A percentile compares a stretch with the other conserved stretches of the same genome.
These are phyloP conservation scores for Vultur gryphus DNA, from an alignment of 2,797 vertebrate genomes.

Conservation along the genomic window DNA sequence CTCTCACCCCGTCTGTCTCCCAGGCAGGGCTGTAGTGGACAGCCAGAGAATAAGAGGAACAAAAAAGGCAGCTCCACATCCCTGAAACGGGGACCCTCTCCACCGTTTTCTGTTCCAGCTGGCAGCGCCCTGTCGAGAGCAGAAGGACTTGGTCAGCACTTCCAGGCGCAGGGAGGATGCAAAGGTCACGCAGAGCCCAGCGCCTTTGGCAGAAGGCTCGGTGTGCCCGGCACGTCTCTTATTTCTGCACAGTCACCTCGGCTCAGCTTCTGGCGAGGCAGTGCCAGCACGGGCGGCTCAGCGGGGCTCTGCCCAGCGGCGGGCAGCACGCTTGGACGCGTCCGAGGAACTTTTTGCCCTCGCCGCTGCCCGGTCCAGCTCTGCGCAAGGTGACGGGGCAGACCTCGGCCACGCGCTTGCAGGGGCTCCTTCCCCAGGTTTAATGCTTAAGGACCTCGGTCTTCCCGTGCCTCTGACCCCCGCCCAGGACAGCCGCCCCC, in stretches of 20 bases:
- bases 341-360: not conserved
- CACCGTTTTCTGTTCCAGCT: accelerated
- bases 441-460: accelerated
- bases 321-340: accelerated
- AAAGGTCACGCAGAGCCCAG: not conserved
- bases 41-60: not conserved
- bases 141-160: not conserved
- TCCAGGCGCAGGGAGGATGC: not conserved
- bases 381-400: not conserved
- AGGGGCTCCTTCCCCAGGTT: not conserved
- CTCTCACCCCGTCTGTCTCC: not conserved
- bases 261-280: accelerated
- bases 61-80: not conserved
- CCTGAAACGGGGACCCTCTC: not conserved
- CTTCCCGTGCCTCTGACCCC: not conserved
- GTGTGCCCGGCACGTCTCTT: not conserved
- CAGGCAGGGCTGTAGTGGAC: not conserved
- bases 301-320: not conserved
- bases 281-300: not conserved
- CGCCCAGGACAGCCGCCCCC: not conserved
- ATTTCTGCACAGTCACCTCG: not conserved
- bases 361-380: not conserved
- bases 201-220: not conserved
- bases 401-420: accelerated
- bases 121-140: accelerated